These are phyloP conservation scores for Vicugna pacos DNA, from an alignment of 2,113 vertebrate species.

Conservation along the genomic window DNA sequence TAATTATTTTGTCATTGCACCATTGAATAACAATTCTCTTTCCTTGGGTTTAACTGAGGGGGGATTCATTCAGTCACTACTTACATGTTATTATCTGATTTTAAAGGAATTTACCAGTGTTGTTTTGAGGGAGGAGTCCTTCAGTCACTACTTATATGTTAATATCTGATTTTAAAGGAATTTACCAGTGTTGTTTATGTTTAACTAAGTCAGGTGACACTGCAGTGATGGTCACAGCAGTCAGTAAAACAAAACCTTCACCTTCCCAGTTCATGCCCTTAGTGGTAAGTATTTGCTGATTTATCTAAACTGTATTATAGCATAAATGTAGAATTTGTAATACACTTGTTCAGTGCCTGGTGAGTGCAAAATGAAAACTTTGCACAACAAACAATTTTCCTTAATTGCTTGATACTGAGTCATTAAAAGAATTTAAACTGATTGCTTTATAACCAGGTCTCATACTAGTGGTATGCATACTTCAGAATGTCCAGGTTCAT, in stretches of 20 bases:
- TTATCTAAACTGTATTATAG: conserved; percentile 11
- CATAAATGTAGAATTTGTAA: conserved; percentile 28
- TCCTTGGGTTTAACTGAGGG: conserved; percentile 45
- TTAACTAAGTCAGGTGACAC: conserved; percentile 93
- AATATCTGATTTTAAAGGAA: conserved; percentile 56
- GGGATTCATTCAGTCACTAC: conserved; percentile 29
- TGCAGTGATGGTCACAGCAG: conserved; percentile 97
- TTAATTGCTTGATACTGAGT: conserved; percentile 6
- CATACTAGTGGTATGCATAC: neutral
- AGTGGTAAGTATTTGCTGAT: conserved; percentile 90
- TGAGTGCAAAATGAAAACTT: neutral
- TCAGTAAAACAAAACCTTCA: conserved; percentile 96
- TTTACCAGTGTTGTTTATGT: conserved; percentile 23
- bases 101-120: neutral
- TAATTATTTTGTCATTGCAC: conserved; percentile 45
- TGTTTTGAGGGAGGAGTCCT: conserved; percentile 49
- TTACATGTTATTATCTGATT: conserved; percentile 38
- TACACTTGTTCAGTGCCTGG: conserved; percentile 27
- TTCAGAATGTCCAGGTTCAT: neutral
- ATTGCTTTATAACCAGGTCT: neutral
- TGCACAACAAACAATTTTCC: neutral
- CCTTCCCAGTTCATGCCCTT: conserved; percentile 96
- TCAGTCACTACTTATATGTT: conserved; percentile 30
- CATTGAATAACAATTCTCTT: conserved; percentile 15
- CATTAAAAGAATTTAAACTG: conserved; percentile 1